Conservation (phyloP, 1,140 invertebrate species). For the Lordiphosa stackelbergi region DNA sequence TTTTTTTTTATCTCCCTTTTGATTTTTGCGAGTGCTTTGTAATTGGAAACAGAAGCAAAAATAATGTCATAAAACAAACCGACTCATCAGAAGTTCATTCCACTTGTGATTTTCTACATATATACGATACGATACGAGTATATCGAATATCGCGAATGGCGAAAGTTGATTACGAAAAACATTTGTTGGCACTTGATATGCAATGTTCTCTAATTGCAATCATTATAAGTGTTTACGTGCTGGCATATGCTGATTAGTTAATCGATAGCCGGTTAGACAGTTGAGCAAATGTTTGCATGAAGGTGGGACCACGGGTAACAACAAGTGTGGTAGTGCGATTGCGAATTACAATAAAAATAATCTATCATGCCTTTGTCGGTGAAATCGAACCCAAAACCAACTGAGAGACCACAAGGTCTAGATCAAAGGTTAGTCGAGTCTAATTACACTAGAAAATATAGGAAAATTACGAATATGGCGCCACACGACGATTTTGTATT, state of each 20-base stretch:
- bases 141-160: constrained; percentile 14
- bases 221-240: constrained; percentile 2
- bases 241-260: constrained; percentile 7
- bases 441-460: background rate
- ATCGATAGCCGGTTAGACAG: constrained; percentile 3
- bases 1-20: too few species aligned
- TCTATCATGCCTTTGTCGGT: constrained; percentile 10
- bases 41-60: too few species aligned
- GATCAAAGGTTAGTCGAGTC: constrained; percentile 20
- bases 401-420: background rate
- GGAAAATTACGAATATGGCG: too few species aligned
- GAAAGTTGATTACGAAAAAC: constrained; percentile 17
- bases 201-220: background rate
- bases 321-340: background rate
- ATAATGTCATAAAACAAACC: too few species aligned
- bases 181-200: constrained; percentile 21
- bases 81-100: too few species aligned
- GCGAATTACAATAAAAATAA: constrained; percentile 22
- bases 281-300: constrained; percentile 1
- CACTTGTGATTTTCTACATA: constrained; percentile 2
- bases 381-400: background rate
- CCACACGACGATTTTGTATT: too few species aligned
- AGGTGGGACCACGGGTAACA: background rate
- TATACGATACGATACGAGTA: background rate
- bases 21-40: too few species aligned